Percentiles rank a stretch among this genome's conserved stretches.
These are phyloP conservation scores for Endomychus coccineus DNA, from an alignment of 2,888 invertebrate genomes.

Conservation along the genomic window DNA sequence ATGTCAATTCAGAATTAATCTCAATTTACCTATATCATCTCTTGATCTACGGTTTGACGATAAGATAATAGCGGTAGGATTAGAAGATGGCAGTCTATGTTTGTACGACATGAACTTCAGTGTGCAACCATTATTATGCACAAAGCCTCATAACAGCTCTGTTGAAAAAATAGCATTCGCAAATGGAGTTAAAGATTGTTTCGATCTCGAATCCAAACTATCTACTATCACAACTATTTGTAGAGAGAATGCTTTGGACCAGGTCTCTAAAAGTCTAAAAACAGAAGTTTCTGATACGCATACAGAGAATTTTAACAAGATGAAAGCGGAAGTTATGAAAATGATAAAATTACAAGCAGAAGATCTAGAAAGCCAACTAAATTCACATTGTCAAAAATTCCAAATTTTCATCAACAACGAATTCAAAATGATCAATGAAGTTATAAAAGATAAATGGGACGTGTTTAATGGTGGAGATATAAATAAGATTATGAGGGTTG, in stretches of 20 bases:
- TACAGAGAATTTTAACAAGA: slow-evolving; percentile 8
- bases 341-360: slow-evolving; percentile 26
- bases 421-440: slow-evolving; percentile 30
- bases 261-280: slow-evolving; percentile 3
- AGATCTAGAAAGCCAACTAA: slow-evolving; percentile 29
- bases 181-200: slow-evolving; percentile 15
- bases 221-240: slow-evolving; percentile 4
- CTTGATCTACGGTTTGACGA: slow-evolving; percentile 33
- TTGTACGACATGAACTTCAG: slow-evolving; percentile 34
- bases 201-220: slow-evolving; percentile 11
- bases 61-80: slow-evolving; percentile 30
- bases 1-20: slow-evolving; percentile 30
- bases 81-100: slow-evolving; percentile 32
- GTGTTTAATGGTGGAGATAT: slow-evolving; percentile 25
- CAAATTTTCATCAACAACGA: slow-evolving; percentile 33
- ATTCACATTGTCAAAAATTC: slow-evolving; percentile 32
- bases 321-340: slow-evolving; percentile 23
- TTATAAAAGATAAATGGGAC: slow-evolving; percentile 33
- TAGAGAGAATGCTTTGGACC: slow-evolving; percentile 3
- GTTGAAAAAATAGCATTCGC: slow-evolving; percentile 24
- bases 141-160: slow-evolving; percentile 24
- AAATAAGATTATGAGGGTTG: slow-evolving; percentile 15
- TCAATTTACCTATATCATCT: slow-evolving; percentile 31
- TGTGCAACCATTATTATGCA: slow-evolving; percentile 26
- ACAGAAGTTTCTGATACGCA: slow-evolving; percentile 3